These are phyloP conservation scores for Patella caerulea DNA, from an alignment of 2,888 invertebrate species.

Conservation along the genomic window DNA sequence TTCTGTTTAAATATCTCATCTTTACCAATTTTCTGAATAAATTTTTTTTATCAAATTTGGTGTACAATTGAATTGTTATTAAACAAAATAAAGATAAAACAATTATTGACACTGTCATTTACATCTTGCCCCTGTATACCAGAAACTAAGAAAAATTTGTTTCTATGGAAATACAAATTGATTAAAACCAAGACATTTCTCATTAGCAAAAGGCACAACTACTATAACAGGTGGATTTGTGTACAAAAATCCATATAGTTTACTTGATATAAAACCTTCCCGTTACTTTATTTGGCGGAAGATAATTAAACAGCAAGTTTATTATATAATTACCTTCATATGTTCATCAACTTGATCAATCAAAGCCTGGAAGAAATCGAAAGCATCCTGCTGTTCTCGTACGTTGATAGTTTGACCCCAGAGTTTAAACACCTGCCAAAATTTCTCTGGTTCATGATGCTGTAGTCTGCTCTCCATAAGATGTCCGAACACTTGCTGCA, in stretches of 20 bases:
- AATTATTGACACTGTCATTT: neutral
- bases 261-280: neutral
- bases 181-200: neutral
- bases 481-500: constrained; percentile 74
- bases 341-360: constrained; percentile 74
- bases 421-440: constrained; percentile 74
- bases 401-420: constrained; percentile 75
- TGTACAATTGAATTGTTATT: neutral
- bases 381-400: constrained; percentile 74
- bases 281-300: too few relatives aligned
- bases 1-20: constrained; percentile 73
- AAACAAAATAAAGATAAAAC: neutral
- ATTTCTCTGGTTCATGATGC: constrained; percentile 73
- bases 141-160: too few relatives aligned
- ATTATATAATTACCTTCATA: constrained; percentile 63
- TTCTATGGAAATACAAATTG: neutral
- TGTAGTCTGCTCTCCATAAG: constrained; percentile 73
- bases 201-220: too few relatives aligned
- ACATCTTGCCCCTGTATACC: neutral
- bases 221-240: too few relatives aligned
- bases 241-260: neutral
- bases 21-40: constrained; percentile 67
- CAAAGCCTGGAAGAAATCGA: constrained; percentile 74
- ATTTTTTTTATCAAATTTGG: constrained; percentile 12
- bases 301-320: too few relatives aligned